Percentiles rank a stretch among this genome's conserved stretches.
Conservation (phyloP, 2,797 vertebrate species). For the Naso thynnoides region DNA sequence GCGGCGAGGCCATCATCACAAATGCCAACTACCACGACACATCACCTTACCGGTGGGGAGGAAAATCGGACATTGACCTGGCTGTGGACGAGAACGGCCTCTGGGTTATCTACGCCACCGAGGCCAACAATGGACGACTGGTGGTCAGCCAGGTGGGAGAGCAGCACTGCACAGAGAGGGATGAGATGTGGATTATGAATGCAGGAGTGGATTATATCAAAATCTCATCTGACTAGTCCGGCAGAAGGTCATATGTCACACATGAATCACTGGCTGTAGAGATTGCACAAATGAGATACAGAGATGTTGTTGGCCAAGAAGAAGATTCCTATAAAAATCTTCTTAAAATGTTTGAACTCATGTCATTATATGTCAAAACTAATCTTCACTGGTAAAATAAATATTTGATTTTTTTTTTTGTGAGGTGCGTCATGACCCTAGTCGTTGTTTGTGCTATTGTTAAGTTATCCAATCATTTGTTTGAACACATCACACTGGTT, state of each 20-base stretch:
- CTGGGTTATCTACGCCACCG: constrained; percentile 96
- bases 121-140: constrained; percentile 92
- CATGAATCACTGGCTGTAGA: constrained; percentile 38
- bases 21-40: constrained; percentile 97
- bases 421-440: neutral
- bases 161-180: constrained; percentile 39
- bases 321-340: constrained; percentile 38
- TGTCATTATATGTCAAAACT: constrained; percentile 48
- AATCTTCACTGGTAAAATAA: constrained; percentile 40
- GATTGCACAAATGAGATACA: constrained; percentile 60
- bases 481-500: constrained; percentile 24
- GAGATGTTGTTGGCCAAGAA: constrained; percentile 29
- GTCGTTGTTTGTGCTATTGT: constrained; percentile 7
- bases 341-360: constrained; percentile 33
- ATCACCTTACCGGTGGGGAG: constrained; percentile 95
- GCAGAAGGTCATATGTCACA: constrained; percentile 51
- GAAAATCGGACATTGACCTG: constrained; percentile 96
- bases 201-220: constrained; percentile 61
- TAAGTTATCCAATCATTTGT: constrained; percentile 2
- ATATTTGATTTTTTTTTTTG: constrained; percentile 47
- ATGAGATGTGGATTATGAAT: constrained; percentile 64
- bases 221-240: constrained; percentile 60
- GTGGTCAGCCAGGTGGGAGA: constrained; percentile 93
- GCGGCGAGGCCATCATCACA: constrained; percentile 93
- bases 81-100: constrained; percentile 95